A percentile compares a stretch with the other conserved stretches of the same genome.
Evolutionary conservation across 2,797 vertebrate genomes (phyloP).

Genomic region (Scleropages formosus): DNA sequence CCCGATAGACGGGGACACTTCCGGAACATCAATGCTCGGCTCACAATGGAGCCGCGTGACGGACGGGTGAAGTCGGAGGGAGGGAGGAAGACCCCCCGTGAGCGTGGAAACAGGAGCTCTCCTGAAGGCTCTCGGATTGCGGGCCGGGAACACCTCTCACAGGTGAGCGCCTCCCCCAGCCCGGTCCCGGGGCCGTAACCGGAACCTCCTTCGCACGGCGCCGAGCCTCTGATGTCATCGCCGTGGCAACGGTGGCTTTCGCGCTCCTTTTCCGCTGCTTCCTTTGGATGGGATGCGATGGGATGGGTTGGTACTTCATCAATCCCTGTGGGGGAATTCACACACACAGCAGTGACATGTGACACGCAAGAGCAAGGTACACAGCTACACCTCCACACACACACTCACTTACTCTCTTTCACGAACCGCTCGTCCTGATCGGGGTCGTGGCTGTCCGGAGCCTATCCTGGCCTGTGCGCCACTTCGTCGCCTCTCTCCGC

Average conservation of each 20-base stretch:
- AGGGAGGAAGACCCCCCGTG: conserved; percentile 48
- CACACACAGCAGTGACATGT: too few species aligned
- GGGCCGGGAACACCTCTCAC: conserved; percentile 62
- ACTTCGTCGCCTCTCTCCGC: too few species aligned
- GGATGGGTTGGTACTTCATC: too few species aligned
- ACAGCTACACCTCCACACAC: too few species aligned
- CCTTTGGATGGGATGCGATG: too few species aligned
- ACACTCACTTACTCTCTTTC: too few species aligned
- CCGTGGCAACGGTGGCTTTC: conserved; percentile 32
- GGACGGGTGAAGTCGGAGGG: conserved; percentile 56
- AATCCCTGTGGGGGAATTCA: too few species aligned
- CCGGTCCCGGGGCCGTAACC: conserved; percentile 54
- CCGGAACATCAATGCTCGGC: conserved; percentile 48
- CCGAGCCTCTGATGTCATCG: conserved; percentile 50
- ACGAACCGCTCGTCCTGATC: too few species aligned
- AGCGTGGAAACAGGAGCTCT: conserved; percentile 63
- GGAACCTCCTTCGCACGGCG: conserved; percentile 46
- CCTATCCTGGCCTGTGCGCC: too few species aligned
- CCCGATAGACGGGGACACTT: conserved; percentile 58
- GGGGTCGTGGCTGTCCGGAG: too few species aligned
- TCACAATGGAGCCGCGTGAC: conserved; percentile 64
- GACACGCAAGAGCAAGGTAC: too few species aligned
- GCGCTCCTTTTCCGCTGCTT: not conserved
- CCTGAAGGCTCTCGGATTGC: conserved; percentile 67
- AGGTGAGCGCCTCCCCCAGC: conserved; percentile 64